These are phyloP conservation scores for Euzophera pinguis DNA, from an alignment of 2,888 invertebrate genomes.

Conservation along the genomic window DNA sequence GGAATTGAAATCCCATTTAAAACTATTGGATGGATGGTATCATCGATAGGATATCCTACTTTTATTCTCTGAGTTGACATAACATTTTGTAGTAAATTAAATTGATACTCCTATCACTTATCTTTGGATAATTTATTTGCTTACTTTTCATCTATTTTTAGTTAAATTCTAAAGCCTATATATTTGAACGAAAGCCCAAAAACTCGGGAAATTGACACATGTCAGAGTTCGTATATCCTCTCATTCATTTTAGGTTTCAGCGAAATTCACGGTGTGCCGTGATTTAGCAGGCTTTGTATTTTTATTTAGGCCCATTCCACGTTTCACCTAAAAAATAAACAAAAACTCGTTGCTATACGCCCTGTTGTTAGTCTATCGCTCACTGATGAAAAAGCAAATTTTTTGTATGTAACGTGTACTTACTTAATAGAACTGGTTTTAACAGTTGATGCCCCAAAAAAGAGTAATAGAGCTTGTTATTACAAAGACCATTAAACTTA, in stretches of 20 bases:
- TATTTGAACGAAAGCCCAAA: constrained; percentile 16
- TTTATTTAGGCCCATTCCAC: constrained; percentile 32
- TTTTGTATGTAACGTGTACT: constrained; percentile 7
- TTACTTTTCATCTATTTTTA: no score
- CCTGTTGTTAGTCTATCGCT: constrained; percentile 22
- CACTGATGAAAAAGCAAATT: constrained; percentile 12
- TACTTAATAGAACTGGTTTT: background rate
- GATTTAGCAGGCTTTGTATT: constrained; percentile 35
- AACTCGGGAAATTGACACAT: constrained; percentile 45
- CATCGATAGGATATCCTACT: no score
- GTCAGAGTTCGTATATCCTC: constrained; percentile 40
- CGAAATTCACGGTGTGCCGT: constrained; percentile 31
- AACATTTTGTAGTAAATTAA: no score
- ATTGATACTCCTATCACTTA: background rate
- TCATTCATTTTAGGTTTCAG: constrained; percentile 37
- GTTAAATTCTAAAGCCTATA: background rate
- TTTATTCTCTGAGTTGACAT: no score
- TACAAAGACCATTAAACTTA: background rate
- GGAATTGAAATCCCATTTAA: background rate
- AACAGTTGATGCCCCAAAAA: background rate
- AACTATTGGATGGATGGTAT: no score
- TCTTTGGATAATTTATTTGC: background rate
- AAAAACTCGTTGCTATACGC: constrained; percentile 20
- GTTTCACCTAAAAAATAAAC: constrained; percentile 25
- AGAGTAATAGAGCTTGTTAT: background rate